Evolutionary conservation across 2,797 vertebrate species (phyloP).

Genomic region (Erpetoichthys calabaricus): DNA sequence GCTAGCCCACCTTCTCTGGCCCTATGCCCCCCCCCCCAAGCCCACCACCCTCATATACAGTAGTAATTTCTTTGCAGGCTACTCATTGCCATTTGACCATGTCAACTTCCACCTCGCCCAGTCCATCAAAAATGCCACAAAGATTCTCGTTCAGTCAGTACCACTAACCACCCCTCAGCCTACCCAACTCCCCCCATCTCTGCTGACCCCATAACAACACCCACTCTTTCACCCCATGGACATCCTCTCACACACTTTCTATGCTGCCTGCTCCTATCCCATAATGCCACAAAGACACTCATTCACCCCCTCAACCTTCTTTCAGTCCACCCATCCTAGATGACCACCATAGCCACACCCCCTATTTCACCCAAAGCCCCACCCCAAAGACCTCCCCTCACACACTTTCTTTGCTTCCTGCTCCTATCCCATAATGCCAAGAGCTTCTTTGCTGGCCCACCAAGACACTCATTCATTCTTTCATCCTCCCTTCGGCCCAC

Average conservation of each 20-base stretch:
- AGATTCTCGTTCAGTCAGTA: too few relatives aligned
- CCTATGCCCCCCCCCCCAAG: too few relatives aligned
- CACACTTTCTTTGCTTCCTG: neutral
- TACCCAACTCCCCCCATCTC: neutral
- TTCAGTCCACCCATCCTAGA: neutral
- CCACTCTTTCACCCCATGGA: too few relatives aligned
- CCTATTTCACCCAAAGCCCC: neutral
- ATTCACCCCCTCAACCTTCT: neutral
- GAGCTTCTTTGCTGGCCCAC: neutral
- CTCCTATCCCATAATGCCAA: neutral
- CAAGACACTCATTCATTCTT: neutral
- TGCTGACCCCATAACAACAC: neutral
- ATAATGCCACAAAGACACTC: neutral
- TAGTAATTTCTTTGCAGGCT: too few relatives aligned
- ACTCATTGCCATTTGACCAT: too few relatives aligned
- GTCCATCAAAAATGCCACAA: too few relatives aligned
- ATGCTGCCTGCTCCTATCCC: neutral
- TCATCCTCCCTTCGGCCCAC: neutral
- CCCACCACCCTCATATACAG: too few relatives aligned
- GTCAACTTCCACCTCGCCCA: too few relatives aligned
- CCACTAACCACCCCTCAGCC: neutral
- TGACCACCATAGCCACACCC: neutral
- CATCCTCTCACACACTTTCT: too few relatives aligned
- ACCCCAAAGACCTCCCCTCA: fast-evolving
- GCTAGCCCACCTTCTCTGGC: too few relatives aligned